Evolutionary conservation across 2,113 vertebrate species (phyloP).

Genomic region (Ploceus nigricollis): DNA sequence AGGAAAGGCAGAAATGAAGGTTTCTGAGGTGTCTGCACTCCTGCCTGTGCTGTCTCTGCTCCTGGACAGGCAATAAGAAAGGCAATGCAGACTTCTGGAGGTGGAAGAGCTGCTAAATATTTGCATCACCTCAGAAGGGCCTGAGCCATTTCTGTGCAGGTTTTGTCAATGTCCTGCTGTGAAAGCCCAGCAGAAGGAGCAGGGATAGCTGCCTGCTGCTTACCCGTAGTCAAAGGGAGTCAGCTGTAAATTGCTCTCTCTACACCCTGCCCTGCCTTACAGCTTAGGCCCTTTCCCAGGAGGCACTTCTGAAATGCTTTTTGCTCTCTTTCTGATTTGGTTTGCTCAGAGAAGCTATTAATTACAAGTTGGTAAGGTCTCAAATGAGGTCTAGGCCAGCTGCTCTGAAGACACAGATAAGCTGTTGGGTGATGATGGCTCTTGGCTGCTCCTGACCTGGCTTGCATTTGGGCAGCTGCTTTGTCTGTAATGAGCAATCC

Average conservation of each 20-base stretch:
- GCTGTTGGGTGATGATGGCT: neutral
- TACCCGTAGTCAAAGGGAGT: neutral
- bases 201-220: neutral
- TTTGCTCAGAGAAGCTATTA: neutral
- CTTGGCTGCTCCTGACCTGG: neutral
- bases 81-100: neutral
- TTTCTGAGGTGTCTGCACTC: neutral
- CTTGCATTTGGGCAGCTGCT: neutral
- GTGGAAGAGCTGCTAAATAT: neutral
- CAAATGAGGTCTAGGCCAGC: neutral
- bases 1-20: neutral
- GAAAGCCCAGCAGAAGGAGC: neutral
- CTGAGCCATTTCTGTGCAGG: neutral
- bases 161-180: neutral
- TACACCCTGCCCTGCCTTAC: neutral
- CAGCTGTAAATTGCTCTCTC: neutral
- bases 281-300: neutral
- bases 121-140: neutral
- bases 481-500: constrained; percentile 10
- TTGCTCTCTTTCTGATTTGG: neutral
- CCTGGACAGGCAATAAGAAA: neutral
- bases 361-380: neutral
- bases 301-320: neutral
- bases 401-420: neutral
- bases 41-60: neutral